Conservation (phyloP, 2,113 vertebrate species). For the Zootoca vivipara region DNA sequence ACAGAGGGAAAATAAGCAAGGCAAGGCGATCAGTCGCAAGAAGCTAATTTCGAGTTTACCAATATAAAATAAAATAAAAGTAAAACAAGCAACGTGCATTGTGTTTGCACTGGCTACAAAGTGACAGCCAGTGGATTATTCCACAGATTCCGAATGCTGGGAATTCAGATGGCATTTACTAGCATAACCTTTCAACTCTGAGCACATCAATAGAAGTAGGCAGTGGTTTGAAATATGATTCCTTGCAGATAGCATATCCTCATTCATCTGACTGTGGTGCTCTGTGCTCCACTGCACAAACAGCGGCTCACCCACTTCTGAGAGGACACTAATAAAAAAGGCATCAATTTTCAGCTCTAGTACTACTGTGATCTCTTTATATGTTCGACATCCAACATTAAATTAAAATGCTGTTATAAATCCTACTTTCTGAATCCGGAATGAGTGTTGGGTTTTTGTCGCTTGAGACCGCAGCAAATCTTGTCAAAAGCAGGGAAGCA, state of each 20-base stretch:
- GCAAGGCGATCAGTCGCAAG: constrained; percentile 53
- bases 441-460: constrained; percentile 86
- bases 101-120: constrained; percentile 69
- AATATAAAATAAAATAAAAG: constrained; percentile 32
- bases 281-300: constrained; percentile 82
- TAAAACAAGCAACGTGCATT: constrained; percentile 51
- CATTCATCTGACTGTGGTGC: constrained; percentile 83
- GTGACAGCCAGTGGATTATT: constrained; percentile 77
- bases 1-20: constrained; percentile 54
- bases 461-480: constrained; percentile 86
- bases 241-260: constrained; percentile 84
- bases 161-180: constrained; percentile 85
- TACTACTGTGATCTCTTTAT: constrained; percentile 90
- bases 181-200: constrained; percentile 86
- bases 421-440: constrained; percentile 87
- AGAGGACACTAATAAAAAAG: constrained; percentile 90
- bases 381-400: constrained; percentile 88
- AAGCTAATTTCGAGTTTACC: constrained; percentile 70
- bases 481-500: constrained; percentile 86
- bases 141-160: constrained; percentile 77
- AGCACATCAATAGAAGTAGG: constrained; percentile 84
- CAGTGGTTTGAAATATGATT: constrained; percentile 87
- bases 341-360: constrained; percentile 88
- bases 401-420: constrained; percentile 89
- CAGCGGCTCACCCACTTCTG: constrained; percentile 83